These are phyloP conservation scores for Enteromius paludinosus DNA, from an alignment of 2,797 vertebrate genomes.

Conservation along the genomic window DNA sequence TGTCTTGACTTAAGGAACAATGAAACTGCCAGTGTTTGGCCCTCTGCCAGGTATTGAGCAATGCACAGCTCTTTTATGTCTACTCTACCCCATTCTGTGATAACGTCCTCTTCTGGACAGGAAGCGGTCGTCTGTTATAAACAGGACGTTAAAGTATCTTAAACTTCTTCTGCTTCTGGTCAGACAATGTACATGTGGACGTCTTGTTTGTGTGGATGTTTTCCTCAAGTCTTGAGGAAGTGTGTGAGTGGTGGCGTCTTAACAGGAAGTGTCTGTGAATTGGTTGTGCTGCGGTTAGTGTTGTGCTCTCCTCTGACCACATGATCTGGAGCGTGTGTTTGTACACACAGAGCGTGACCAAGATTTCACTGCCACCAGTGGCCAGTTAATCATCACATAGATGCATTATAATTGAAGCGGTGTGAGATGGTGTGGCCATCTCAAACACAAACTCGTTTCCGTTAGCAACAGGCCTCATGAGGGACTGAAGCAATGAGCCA, in stretches of 20 bases:
- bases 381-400: background rate
- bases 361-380: background rate
- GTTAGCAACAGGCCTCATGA: conserved; percentile 12
- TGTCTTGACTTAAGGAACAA: background rate
- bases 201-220: conserved; percentile 58
- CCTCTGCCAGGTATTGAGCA: conserved; percentile 5
- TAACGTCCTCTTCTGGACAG: conserved; percentile 14
- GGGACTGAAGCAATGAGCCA: background rate
- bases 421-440: background rate
- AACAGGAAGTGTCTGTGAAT: conserved; percentile 26
- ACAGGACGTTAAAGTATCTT: conserved; percentile 36
- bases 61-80: conserved; percentile 24
- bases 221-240: conserved; percentile 44
- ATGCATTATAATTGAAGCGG: background rate
- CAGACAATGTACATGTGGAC: background rate
- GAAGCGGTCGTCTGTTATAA: conserved; percentile 30
- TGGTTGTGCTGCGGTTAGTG: background rate
- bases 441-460: conserved; percentile 11
- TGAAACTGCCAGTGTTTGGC: background rate
- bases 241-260: conserved; percentile 7
- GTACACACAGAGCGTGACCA: background rate
- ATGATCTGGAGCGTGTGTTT: background rate
- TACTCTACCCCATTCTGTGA: conserved; percentile 22
- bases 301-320: background rate
- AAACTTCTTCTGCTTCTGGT: background rate